These are phyloP conservation scores for Grammomys surdaster DNA, from an alignment of 2,113 vertebrate genomes.

Conservation along the genomic window DNA sequence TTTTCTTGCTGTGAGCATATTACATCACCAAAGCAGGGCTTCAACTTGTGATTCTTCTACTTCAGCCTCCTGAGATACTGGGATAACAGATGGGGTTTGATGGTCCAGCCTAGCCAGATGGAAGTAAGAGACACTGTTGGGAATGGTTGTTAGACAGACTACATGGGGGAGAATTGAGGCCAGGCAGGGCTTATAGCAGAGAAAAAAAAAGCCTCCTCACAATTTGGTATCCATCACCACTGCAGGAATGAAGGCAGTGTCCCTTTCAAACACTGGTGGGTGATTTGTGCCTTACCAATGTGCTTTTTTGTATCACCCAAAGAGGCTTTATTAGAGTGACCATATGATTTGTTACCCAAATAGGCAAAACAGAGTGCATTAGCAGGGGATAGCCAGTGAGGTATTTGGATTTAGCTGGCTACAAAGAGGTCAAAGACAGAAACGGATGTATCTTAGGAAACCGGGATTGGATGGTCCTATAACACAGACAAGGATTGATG, in stretches of 20 bases:
- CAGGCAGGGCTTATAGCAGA: not conserved
- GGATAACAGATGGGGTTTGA: not conserved
- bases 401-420: not conserved
- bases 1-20: not conserved
- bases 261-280: accelerated
- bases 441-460: not conserved
- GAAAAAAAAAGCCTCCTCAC: not conserved
- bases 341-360: not conserved
- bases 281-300: not conserved
- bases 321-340: not conserved
- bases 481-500: too few relatives aligned
- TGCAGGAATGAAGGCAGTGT: not conserved
- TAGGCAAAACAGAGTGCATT: not conserved
- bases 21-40: not conserved
- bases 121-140: not conserved
- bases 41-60: not conserved
- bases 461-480: not conserved
- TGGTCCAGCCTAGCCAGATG: not conserved
- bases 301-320: not conserved
- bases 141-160: not conserved
- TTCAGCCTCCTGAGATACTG: not conserved
- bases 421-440: too few relatives aligned
- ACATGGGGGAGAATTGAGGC: not conserved
- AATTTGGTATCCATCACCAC: accelerated
- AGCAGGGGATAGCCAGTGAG: too few relatives aligned